Percentiles rank a stretch among this genome's conserved stretches.
Conservation (phyloP, 2,797 vertebrate genomes). For the Acipenser ruthenus region DNA sequence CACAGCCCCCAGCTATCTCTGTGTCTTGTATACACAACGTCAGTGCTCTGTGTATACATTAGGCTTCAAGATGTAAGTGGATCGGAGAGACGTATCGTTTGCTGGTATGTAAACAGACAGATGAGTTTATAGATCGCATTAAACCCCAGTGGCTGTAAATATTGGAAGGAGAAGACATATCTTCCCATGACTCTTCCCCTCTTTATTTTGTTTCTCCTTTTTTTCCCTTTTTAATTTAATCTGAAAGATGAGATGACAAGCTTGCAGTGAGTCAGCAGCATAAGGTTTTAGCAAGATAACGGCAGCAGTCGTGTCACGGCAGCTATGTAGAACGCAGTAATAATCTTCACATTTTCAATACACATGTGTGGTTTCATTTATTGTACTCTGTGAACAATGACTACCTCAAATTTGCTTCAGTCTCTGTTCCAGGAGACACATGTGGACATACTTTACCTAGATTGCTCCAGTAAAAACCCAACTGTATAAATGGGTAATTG, state of each 20-base stretch:
- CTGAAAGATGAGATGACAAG: slow-evolving; percentile 3
- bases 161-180: slow-evolving; percentile 36
- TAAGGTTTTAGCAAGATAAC: neutral
- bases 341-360: neutral
- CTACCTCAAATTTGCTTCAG: neutral
- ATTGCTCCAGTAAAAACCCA: too few relatives aligned
- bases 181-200: slow-evolving; percentile 18
- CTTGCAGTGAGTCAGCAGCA: slow-evolving; percentile 13
- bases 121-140: slow-evolving; percentile 73
- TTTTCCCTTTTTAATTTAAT: slow-evolving; percentile 22
- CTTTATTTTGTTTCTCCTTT: slow-evolving; percentile 17
- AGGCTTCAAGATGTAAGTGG: slow-evolving; percentile 65
- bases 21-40: slow-evolving; percentile 58
- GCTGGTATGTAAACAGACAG: slow-evolving; percentile 78
- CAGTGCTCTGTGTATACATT: slow-evolving; percentile 62
- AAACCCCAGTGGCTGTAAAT: slow-evolving; percentile 60
- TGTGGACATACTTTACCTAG: too few relatives aligned
- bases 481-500: too few relatives aligned
- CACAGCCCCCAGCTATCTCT: slow-evolving; percentile 56
- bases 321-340: too few relatives aligned
- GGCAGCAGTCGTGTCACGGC: too few relatives aligned
- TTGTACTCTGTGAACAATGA: neutral
- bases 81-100: slow-evolving; percentile 66
- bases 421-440: too few relatives aligned
- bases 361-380: neutral